A percentile compares a stretch with the other conserved stretches of the same genome.
Evolutionary conservation across 2,113 vertebrate species (phyloP).

Genomic region (Tetrax tetrax): DNA sequence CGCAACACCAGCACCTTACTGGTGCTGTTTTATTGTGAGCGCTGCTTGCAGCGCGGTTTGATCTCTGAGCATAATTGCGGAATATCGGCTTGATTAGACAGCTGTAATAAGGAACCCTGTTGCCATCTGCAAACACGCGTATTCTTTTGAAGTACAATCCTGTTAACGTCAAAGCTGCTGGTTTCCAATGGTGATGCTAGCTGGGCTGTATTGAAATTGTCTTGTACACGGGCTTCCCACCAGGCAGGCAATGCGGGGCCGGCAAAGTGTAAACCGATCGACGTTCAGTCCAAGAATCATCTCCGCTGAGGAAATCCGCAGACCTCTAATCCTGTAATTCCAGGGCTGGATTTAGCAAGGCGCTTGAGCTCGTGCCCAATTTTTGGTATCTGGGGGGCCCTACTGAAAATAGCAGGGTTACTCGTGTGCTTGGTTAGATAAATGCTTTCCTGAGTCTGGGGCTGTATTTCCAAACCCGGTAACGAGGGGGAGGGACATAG

Average conservation of each 20-base stretch:
- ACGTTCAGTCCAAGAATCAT: background rate
- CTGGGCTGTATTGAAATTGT: conserved; percentile 18
- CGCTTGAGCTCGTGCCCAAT: rapidly evolving
- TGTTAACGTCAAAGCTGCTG: conserved; percentile 50
- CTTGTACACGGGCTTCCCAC: conserved; percentile 36
- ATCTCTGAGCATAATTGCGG: background rate
- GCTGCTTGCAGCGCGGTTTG: background rate
- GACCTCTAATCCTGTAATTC: background rate
- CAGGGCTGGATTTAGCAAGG: background rate
- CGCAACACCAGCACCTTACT: background rate
- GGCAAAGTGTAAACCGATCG: background rate
- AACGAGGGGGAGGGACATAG: background rate
- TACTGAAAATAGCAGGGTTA: background rate
- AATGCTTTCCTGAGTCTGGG: background rate
- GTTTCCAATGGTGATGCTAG: conserved; percentile 54
- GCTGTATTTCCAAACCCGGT: background rate
- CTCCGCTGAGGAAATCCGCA: background rate
- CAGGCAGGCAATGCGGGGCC: conserved; percentile 10
- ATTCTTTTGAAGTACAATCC: conserved; percentile 46
- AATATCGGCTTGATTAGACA: conserved; percentile 27
- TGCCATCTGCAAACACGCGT: conserved; percentile 31
- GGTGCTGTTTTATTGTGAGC: background rate
- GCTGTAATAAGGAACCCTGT: conserved; percentile 55
- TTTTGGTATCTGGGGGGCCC: background rate
- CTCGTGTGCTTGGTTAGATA: background rate